These are phyloP conservation scores for Hydrophis major DNA, from an alignment of 2,797 vertebrate species.

Conservation along the genomic window DNA sequence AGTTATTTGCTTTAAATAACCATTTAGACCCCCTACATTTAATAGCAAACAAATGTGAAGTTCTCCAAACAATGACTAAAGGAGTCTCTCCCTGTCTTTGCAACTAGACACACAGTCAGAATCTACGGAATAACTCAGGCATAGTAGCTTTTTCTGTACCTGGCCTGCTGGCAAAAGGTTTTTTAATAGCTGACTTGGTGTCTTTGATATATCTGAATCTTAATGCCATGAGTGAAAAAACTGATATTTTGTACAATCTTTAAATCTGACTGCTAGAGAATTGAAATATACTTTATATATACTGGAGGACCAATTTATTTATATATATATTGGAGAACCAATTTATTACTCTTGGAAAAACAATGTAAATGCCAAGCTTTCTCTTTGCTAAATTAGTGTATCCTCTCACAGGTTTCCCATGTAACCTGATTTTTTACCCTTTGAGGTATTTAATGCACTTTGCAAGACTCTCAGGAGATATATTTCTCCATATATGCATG, in stretches of 20 bases:
- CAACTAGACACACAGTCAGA: neutral
- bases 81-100: neutral
- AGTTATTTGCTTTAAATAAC: neutral
- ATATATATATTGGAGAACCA: neutral
- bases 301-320: neutral
- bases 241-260: neutral
- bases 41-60: neutral
- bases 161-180: neutral
- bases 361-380: neutral
- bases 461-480: neutral
- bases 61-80: neutral
- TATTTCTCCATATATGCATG: neutral
- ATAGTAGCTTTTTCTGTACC: neutral
- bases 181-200: neutral
- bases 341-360: neutral
- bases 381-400: neutral
- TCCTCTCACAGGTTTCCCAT: neutral
- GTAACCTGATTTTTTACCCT: neutral
- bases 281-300: neutral
- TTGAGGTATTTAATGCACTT: neutral
- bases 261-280: neutral
- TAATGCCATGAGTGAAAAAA: neutral
- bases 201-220: neutral
- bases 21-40: neutral
- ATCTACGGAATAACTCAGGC: neutral